Conservation (phyloP, 2,888 invertebrate genomes). For the Cartodere bifasciata region DNA sequence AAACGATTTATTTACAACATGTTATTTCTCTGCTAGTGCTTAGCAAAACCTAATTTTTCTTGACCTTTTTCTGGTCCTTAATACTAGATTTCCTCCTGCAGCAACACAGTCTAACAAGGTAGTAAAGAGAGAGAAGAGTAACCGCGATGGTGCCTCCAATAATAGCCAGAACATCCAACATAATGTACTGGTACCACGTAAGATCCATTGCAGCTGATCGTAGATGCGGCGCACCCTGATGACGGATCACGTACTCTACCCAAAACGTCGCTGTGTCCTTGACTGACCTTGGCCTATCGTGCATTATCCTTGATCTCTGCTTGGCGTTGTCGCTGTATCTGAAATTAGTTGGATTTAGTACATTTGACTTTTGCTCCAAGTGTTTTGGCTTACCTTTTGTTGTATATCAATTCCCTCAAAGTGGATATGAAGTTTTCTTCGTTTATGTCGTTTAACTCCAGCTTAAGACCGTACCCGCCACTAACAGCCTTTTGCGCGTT, state of each 20-base stretch:
- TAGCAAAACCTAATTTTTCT: too few relatives aligned
- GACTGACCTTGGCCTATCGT: constrained; percentile 18
- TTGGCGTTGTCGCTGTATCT: constrained; percentile 18
- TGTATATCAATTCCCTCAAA: constrained; percentile 4
- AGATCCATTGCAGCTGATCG: constrained; percentile 14
- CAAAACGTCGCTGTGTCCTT: constrained; percentile 20
- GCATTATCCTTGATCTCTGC: constrained; percentile 16
- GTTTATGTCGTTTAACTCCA: constrained; percentile 1
- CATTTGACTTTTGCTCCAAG: too few relatives aligned
- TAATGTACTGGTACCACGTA: constrained; percentile 14
- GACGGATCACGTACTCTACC: constrained; percentile 17
- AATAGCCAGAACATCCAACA: constrained; percentile 13
- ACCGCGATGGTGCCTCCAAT: too few relatives aligned
- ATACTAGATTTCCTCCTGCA: too few relatives aligned
- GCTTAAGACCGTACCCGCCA: constrained; percentile 4
- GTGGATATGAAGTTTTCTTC: constrained; percentile 4
- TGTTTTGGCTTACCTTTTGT: constrained; percentile 9
- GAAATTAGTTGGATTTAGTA: too few relatives aligned
- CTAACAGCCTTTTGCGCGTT: constrained; percentile 3
- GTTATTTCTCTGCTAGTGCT: too few relatives aligned
- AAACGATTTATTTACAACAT: too few relatives aligned
- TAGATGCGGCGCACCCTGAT: constrained; percentile 15
- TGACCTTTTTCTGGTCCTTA: too few relatives aligned
- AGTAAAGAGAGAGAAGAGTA: too few relatives aligned
- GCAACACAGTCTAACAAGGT: too few relatives aligned